phyloP scores from a whole-genome alignment of 1,140 invertebrate genomes.

The Drosophila nikananu region DNA sequence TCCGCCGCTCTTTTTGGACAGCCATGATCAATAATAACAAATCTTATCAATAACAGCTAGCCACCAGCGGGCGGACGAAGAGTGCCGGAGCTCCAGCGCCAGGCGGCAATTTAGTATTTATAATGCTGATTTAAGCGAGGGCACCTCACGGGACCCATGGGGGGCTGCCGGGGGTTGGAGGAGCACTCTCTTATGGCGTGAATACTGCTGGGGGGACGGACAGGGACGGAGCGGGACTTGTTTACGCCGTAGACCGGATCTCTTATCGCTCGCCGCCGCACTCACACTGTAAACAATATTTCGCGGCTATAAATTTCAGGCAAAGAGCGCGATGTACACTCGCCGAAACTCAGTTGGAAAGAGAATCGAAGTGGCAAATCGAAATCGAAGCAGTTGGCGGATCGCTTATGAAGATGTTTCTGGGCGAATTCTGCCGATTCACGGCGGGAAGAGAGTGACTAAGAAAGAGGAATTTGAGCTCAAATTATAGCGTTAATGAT shows the following conservation, averaged over 20 bases:
- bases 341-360: conserved; percentile 26
- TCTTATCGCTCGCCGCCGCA: conserved; percentile 28
- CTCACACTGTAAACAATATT: conserved; percentile 47
- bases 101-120: conserved; percentile 37
- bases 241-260: conserved; percentile 43
- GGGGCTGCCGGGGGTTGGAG: background rate
- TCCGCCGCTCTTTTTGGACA: conserved; percentile 14
- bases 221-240: conserved; percentile 16
- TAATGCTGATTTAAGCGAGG: conserved; percentile 21
- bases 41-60: conserved; percentile 37
- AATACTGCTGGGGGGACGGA: background rate
- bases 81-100: background rate
- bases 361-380: conserved; percentile 26
- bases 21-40: conserved; percentile 24
- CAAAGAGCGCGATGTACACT: conserved; percentile 56
- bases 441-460: conserved; percentile 40
- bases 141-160: background rate
- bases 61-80: conserved; percentile 17
- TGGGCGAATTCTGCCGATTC: conserved; percentile 67
- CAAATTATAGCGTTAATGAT: conserved; percentile 85
- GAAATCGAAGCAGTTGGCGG: conserved; percentile 8
- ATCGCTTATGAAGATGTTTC: conserved; percentile 38
- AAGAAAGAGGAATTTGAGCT: conserved; percentile 42
- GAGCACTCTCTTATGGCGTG: conserved; percentile 58
- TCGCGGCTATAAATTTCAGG: conserved; percentile 17